Conservation (phyloP, 2,113 vertebrate species). For the Myrmecophaga tridactyla region DNA sequence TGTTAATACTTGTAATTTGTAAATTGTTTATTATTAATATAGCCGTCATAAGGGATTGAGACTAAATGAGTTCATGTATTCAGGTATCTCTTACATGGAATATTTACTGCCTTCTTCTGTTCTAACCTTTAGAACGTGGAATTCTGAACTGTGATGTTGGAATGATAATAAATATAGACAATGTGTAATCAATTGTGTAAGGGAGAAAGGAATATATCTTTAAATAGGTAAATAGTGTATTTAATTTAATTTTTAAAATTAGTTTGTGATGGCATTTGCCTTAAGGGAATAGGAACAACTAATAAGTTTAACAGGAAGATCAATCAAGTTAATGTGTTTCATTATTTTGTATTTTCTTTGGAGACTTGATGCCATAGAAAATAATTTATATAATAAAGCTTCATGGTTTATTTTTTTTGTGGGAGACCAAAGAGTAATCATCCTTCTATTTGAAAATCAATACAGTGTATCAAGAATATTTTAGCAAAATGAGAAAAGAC, state of each 20-base stretch:
- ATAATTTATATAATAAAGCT: conserved; percentile 56
- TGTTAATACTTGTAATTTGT: conserved; percentile 46
- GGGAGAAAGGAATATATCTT: conserved; percentile 50
- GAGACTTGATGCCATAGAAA: conserved; percentile 55
- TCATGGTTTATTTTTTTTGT: conserved; percentile 68
- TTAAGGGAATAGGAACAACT: conserved; percentile 33
- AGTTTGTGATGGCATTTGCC: conserved; percentile 39
- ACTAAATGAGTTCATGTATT: conserved; percentile 51
- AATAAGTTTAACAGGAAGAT: conserved; percentile 65
- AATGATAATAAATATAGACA: conserved; percentile 35
- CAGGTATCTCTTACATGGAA: conserved; percentile 26
- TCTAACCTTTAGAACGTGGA: conserved; percentile 60
- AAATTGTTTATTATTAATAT: conserved; percentile 23
- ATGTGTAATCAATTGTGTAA: conserved; percentile 44
- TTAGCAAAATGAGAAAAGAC: conserved; percentile 32
- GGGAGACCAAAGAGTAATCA: conserved; percentile 51
- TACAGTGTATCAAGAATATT: conserved; percentile 5
- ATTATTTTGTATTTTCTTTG: conserved; percentile 59
- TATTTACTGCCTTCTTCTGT: conserved; percentile 58
- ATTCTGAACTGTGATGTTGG: conserved; percentile 58
- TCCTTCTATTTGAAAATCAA: conserved; percentile 39
- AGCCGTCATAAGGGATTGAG: not conserved
- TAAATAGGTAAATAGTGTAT: conserved; percentile 49
- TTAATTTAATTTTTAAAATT: conserved; percentile 30
- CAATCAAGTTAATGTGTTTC: conserved; percentile 48